Conservation (phyloP, 1,140 invertebrate genomes). For the Halesus radiatus region DNA sequence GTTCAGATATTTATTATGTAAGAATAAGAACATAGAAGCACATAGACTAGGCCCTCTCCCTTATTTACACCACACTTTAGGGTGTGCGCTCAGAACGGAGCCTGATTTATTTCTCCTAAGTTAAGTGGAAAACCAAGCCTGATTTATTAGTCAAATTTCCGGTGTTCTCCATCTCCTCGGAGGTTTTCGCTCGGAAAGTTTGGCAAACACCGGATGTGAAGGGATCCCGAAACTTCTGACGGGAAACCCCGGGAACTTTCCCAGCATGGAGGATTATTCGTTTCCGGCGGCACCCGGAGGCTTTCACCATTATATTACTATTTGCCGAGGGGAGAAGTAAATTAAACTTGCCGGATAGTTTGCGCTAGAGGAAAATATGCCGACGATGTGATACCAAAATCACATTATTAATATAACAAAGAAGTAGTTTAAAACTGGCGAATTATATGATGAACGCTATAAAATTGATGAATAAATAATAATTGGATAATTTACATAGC, state of each 20-base stretch:
- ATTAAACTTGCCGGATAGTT: constrained; percentile 47
- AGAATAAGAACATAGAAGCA: background rate
- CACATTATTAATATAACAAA: too few relatives aligned
- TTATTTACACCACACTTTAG: too few relatives aligned
- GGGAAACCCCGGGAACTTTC: constrained; percentile 46
- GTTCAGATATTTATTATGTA: too few relatives aligned
- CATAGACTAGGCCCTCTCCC: too few relatives aligned
- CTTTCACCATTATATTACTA: constrained; percentile 52
- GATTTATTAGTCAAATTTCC: constrained; percentile 57
- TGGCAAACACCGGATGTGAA: constrained; percentile 56
- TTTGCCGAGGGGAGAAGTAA: constrained; percentile 47
- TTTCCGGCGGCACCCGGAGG: constrained; percentile 49
- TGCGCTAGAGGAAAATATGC: background rate
- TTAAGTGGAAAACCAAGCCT: constrained; percentile 40
- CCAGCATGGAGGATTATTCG: constrained; percentile 51
- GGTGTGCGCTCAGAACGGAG: background rate
- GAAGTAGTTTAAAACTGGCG: too few relatives aligned
- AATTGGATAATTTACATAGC: too few relatives aligned
- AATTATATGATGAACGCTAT: too few relatives aligned
- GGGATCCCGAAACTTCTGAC: constrained; percentile 44
- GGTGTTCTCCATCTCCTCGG: constrained; percentile 38
- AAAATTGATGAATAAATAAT: too few relatives aligned
- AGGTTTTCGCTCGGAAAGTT: constrained; percentile 42
- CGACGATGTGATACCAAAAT: background rate
- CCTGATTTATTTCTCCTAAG: constrained; percentile 35